Percentiles rank a stretch among this genome's conserved stretches.
phyloP scores from a whole-genome alignment of 2,888 invertebrate genomes.

The Cistogaster globosa region DNA sequence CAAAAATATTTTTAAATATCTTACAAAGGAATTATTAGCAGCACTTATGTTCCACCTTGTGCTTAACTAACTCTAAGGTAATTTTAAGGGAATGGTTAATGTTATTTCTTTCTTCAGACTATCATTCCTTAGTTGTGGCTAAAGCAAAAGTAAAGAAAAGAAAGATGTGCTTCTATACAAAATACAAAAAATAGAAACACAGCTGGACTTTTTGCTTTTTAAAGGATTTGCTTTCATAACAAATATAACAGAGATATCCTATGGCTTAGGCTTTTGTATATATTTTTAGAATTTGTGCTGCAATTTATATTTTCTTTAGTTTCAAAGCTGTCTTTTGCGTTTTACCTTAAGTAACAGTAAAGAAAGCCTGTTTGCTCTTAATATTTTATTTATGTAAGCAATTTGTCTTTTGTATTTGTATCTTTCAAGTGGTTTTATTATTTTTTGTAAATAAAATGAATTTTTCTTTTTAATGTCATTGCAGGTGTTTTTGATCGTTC shows the following conservation, averaged over 20 bases:
- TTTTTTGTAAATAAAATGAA: conserved; percentile 3
- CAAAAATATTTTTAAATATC: too few relatives aligned
- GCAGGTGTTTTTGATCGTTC: conserved; percentile 23
- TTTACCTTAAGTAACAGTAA: neutral
- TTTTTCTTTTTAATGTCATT: conserved; percentile 10
- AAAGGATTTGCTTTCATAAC: conserved; percentile 8
- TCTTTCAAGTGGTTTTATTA: conserved; percentile 22
- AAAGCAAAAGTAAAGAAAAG: neutral
- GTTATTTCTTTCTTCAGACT: neutral
- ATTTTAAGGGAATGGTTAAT: conserved; percentile 14
- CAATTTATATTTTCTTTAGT: conserved; percentile 7
- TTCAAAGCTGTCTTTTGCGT: conserved; percentile 2
- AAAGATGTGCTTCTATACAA: conserved; percentile 16
- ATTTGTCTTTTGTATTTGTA: conserved; percentile 47
- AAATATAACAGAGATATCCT: conserved; percentile 22
- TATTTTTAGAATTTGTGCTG: neutral
- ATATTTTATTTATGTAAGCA: conserved; percentile 39
- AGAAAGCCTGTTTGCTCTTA: conserved; percentile 22
- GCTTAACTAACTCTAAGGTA: neutral
- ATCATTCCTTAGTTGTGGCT: conserved; percentile 13
- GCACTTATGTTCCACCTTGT: too few relatives aligned
- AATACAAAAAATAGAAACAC: neutral
- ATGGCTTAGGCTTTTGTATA: conserved; percentile 12
- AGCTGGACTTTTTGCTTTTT: conserved; percentile 16
- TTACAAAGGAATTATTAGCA: too few relatives aligned